Conservation (phyloP, 2,888 invertebrate genomes). For the Drosophila lutescens region DNA sequence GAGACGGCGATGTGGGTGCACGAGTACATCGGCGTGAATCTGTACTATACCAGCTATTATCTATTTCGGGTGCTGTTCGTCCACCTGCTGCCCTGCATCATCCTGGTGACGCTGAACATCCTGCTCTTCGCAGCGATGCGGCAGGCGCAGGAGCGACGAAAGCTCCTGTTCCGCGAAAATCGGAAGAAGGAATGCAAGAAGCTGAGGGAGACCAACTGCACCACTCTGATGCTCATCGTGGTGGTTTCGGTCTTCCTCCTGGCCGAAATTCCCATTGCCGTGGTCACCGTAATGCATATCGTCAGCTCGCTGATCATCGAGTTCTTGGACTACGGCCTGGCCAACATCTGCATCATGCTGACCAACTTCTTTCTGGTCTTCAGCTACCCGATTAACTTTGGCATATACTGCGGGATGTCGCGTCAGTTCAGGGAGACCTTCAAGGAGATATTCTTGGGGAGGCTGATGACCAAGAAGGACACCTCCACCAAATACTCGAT, state of each 20-base stretch:
- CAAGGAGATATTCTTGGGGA: slow-evolving; percentile 89
- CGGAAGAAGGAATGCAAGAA: slow-evolving; percentile 91
- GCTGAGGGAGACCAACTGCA: slow-evolving; percentile 90
- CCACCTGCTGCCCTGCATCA: slow-evolving; percentile 95
- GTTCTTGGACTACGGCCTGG: slow-evolving; percentile 91
- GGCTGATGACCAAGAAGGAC: slow-evolving; percentile 86
- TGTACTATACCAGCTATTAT: slow-evolving; percentile 93
- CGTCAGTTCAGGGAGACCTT: slow-evolving; percentile 97
- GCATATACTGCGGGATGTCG: slow-evolving; percentile 98
- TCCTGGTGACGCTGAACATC: slow-evolving; percentile 94
- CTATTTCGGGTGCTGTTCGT: slow-evolving; percentile 95
- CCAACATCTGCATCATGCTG: slow-evolving; percentile 91
- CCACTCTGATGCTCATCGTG: slow-evolving; percentile 94
- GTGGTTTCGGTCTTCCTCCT: slow-evolving; percentile 93
- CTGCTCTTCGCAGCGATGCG: slow-evolving; percentile 94
- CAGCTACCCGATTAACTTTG: slow-evolving; percentile 96
- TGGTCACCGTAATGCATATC: slow-evolving; percentile 93
- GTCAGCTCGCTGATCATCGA: slow-evolving; percentile 90
- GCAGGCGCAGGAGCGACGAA: slow-evolving; percentile 91
- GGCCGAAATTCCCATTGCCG: slow-evolving; percentile 93
- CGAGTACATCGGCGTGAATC: slow-evolving; percentile 87
- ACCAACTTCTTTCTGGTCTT: slow-evolving; percentile 96
- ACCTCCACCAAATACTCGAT: slow-evolving; percentile 91
- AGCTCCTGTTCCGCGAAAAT: slow-evolving; percentile 91
- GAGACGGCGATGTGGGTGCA: slow-evolving; percentile 89